A percentile compares a stretch with the other conserved stretches of the same genome.
Conservation (phyloP, 2,888 invertebrate genomes). For the Agonopterix heracliana region DNA sequence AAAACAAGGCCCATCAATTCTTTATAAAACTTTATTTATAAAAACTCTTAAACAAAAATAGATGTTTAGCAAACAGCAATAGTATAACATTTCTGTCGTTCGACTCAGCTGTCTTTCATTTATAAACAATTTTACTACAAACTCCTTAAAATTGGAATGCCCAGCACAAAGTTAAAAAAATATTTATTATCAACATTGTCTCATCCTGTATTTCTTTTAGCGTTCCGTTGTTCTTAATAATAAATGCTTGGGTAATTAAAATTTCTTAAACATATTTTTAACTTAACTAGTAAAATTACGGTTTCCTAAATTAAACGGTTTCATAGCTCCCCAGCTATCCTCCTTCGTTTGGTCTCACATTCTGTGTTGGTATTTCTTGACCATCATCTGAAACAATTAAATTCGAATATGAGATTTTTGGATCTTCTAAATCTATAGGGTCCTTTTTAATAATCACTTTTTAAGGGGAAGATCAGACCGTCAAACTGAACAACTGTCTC, state of each 20-base stretch:
- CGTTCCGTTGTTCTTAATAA: conserved; percentile 20
- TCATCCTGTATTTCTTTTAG: conserved; percentile 4
- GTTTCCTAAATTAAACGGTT: conserved; percentile 56
- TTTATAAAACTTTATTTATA: too few relatives aligned
- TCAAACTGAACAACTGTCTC: too few relatives aligned
- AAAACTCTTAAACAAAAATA: too few relatives aligned
- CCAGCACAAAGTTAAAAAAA: conserved; percentile 20
- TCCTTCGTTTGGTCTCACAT: conserved; percentile 52
- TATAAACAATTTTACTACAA: conserved; percentile 35
- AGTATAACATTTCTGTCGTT: too few relatives aligned
- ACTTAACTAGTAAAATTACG: conserved; percentile 66
- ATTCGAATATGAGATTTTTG: not conserved
- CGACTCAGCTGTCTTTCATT: conserved; percentile 50
- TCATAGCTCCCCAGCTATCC: conserved; percentile 42
- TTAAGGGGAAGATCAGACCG: too few relatives aligned
- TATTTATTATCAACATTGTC: conserved; percentile 1
- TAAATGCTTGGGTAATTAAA: conserved; percentile 62
- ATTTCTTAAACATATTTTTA: conserved; percentile 48
- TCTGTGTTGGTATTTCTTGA: conserved; percentile 37
- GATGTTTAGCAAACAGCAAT: too few relatives aligned
- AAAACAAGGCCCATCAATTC: too few relatives aligned
- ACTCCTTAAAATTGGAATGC: conserved; percentile 34
- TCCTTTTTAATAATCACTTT: too few relatives aligned
- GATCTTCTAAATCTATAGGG: too few relatives aligned
- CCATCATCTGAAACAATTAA: conserved; percentile 50